Percentiles rank a stretch among this genome's conserved stretches.
phyloP scores from a whole-genome alignment of 1,140 invertebrate genomes.

The Neoseiulus cucumeris region DNA sequence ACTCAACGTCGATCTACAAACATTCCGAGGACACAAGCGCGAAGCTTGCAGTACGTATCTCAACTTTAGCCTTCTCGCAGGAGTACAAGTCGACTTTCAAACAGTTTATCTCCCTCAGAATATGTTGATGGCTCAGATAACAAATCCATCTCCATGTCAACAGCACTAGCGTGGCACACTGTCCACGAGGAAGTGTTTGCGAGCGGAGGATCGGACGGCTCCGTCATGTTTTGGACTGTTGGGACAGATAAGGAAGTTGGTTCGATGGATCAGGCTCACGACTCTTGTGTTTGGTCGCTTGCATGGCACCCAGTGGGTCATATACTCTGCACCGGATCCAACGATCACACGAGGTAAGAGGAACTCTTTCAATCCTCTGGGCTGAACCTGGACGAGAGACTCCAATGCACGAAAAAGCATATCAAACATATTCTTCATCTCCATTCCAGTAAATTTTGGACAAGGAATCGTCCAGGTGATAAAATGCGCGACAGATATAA shows the following conservation, averaged over 20 bases:
- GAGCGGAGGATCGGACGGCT: constrained; percentile 89
- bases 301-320: constrained; percentile 98
- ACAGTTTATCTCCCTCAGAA: too few relatives aligned
- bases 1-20: constrained; percentile 71
- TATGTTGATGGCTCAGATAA: too few relatives aligned
- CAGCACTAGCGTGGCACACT: constrained; percentile 82
- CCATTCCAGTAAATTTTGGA: constrained; percentile 89
- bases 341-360: constrained; percentile 67
- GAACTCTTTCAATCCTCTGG: not conserved
- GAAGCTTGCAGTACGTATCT: constrained; percentile 68
- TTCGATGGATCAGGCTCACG: constrained; percentile 90
- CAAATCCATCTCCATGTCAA: too few relatives aligned
- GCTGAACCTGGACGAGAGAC: not conserved
- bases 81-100: too few relatives aligned
- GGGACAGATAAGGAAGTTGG: constrained; percentile 60
- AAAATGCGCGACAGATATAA: constrained; percentile 92
- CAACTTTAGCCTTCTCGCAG: not conserved
- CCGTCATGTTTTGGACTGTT: constrained; percentile 95
- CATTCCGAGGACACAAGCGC: constrained; percentile 94
- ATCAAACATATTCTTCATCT: too few relatives aligned
- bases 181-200: constrained; percentile 86
- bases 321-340: constrained; percentile 90
- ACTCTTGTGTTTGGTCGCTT: constrained; percentile 95
- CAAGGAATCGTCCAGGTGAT: constrained; percentile 91
- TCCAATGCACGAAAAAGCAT: too few relatives aligned